A percentile compares a stretch with the other conserved stretches of the same genome.
These are phyloP conservation scores for Tympanuchus pallidicinctus DNA, from an alignment of 2,113 vertebrate genomes.

Conservation along the genomic window DNA sequence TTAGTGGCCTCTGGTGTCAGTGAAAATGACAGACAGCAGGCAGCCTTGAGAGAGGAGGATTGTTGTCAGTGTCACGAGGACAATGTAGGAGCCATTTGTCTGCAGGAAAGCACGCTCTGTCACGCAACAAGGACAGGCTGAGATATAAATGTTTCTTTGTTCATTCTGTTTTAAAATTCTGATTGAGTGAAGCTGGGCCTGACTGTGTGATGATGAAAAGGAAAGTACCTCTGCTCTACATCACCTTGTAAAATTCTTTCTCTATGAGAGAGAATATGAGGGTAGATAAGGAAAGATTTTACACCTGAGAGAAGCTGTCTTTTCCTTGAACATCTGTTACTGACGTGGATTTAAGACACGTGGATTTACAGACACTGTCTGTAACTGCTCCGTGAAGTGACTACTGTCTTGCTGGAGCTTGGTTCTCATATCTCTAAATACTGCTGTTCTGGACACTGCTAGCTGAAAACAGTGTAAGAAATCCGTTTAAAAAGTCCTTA, in stretches of 20 bases:
- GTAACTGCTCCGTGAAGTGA: not conserved
- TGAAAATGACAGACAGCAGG: not conserved
- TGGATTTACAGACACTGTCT: not conserved
- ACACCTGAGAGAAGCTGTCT: not conserved
- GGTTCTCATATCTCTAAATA: not conserved
- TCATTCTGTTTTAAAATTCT: not conserved
- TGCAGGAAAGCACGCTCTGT: not conserved
- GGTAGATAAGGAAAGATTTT: not conserved
- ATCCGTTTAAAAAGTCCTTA: not conserved
- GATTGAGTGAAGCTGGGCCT: not conserved
- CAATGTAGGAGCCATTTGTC: not conserved
- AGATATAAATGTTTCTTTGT: not conserved
- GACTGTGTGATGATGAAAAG: not conserved
- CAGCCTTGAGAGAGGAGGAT: not conserved
- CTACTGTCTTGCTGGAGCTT: not conserved
- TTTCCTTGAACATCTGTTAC: not conserved
- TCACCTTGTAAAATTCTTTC: fast-evolving
- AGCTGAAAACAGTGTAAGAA: not conserved
- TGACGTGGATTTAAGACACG: not conserved
- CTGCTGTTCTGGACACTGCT: not conserved
- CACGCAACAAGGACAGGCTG: not conserved
- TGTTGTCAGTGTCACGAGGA: not conserved
- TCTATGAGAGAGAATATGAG: not conserved
- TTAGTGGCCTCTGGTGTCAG: not conserved
- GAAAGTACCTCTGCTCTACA: not conserved